Evolutionary conservation across 2,888 invertebrate species (phyloP), one percentile per base, ranked within the genome.

Genomic region (Blera fallax): DNA sequence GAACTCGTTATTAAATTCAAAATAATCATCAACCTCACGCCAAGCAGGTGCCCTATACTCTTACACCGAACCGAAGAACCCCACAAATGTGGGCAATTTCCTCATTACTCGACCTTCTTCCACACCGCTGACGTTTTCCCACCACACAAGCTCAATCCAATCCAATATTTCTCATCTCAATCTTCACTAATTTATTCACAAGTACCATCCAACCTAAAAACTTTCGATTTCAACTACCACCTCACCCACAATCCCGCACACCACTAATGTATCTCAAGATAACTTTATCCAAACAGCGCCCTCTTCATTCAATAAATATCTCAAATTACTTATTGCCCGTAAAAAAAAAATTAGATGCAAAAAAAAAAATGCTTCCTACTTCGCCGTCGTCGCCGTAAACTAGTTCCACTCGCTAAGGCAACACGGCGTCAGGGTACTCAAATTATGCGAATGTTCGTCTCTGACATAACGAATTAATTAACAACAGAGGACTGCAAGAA

Each of bases 391-490:
- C 43, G 11, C 50, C 6, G 21, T 48, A 37, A 78, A 64, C 78
- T 48, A 50, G 58, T 78, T 81, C 56, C 81, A 69, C 62, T 40
- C 45, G 45, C 56, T 43, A 37, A 10, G 29, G n/a, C 14, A 52
- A 11, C 60, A 21, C 16, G 37, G 37, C 18, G 27, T 54, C 24
- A 29, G 8, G 27, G 29, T 48, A 45, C 70, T 37, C 60, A 64
- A 56, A 64, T 60, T 74, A 69, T 84, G 74, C 62, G 73, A 64
- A 48, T 37, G 54, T 50, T 62, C 69, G 58, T 67, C 65, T 45
- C 73, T 69, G 73, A 69, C 69, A 84, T 74, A 79, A 84, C 62
- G 62, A 79, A 79, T 84, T 69, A 79, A 79, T 84, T 84, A 84
- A 74, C 24, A 69, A 3, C 45, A n/a, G n/a, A n/a, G n/a, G n/a